These are phyloP conservation scores for Drosophila stalkeri DNA, from an alignment of 2,888 invertebrate species.

Conservation along the genomic window DNA sequence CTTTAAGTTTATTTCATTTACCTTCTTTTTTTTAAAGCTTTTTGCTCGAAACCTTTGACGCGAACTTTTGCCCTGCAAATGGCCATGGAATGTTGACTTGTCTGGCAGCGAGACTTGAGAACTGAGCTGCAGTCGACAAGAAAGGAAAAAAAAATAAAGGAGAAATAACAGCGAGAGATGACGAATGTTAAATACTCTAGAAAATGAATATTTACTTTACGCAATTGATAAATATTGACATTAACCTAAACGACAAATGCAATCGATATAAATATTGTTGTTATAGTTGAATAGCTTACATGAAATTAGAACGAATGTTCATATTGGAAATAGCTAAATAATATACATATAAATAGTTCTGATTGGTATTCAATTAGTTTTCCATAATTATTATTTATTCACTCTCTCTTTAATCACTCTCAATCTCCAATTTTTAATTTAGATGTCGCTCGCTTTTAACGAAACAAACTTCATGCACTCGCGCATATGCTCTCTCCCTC, in stretches of 20 bases:
- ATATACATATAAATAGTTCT: not conserved
- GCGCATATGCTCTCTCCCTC: slow-evolving; percentile 28
- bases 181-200: slow-evolving; percentile 50
- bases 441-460: not conserved
- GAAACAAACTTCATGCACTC: slow-evolving; percentile 14
- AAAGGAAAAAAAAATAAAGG: not conserved
- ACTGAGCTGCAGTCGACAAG: slow-evolving; percentile 35
- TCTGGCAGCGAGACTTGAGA: slow-evolving; percentile 55
- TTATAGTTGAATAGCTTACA: not conserved
- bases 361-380: not conserved
- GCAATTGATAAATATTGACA: slow-evolving; percentile 25
- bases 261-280: not conserved
- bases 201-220: not conserved
- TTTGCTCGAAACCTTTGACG: slow-evolving; percentile 79
- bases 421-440: not conserved
- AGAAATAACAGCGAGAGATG: not conserved
- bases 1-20: slow-evolving; percentile 23
- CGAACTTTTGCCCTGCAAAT: slow-evolving; percentile 82
- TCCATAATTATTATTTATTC: not conserved
- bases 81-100: slow-evolving; percentile 79
- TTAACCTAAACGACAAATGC: not conserved
- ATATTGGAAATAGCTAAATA: not conserved
- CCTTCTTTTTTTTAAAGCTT: slow-evolving; percentile 10
- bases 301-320: no score
- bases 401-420: no score